A percentile compares a stretch with the other conserved stretches of the same genome.
phyloP scores from a whole-genome alignment of 2,113 vertebrate genomes.

The Mola mola region DNA sequence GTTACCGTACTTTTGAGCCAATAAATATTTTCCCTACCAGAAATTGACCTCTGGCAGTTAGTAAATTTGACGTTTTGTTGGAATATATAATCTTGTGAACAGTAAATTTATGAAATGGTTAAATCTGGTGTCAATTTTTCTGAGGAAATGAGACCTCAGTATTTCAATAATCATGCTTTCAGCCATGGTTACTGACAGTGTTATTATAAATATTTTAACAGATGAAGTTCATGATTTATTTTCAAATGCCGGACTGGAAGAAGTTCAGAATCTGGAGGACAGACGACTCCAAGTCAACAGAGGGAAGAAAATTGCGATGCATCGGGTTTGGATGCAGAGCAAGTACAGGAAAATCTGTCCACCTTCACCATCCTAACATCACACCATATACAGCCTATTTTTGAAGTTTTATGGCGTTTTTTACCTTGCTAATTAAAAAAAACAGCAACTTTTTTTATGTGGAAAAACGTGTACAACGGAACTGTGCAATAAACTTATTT shows the following conservation, averaged over 20 bases:
- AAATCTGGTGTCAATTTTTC: too few species aligned
- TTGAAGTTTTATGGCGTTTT: background rate
- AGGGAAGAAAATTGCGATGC: constrained; percentile 90
- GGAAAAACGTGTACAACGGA: too few species aligned
- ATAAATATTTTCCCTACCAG: background rate
- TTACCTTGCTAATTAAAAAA: too few species aligned
- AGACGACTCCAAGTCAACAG: constrained; percentile 92
- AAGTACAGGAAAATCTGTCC: constrained; percentile 86
- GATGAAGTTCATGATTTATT: constrained; percentile 88
- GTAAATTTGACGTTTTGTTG: too few species aligned
- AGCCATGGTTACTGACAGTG: background rate
- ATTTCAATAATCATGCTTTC: background rate
- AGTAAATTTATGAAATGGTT: too few species aligned
- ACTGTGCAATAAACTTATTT: constrained; percentile 12
- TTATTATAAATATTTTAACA: constrained; percentile 69
- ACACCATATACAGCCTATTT: background rate
- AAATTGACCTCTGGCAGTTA: background rate
- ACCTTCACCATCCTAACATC: constrained; percentile 27
- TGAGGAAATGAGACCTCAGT: too few species aligned
- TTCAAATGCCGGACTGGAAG: constrained; percentile 87
- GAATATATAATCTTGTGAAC: too few species aligned
- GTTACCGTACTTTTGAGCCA: background rate
- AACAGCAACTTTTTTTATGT: background rate
- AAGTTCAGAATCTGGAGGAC: constrained; percentile 93
- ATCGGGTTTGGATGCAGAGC: constrained; percentile 93